Percentiles rank a stretch among this genome's conserved stretches.
phyloP scores from a whole-genome alignment of 2,888 invertebrate genomes.

The Yponomeuta malinellus region DNA sequence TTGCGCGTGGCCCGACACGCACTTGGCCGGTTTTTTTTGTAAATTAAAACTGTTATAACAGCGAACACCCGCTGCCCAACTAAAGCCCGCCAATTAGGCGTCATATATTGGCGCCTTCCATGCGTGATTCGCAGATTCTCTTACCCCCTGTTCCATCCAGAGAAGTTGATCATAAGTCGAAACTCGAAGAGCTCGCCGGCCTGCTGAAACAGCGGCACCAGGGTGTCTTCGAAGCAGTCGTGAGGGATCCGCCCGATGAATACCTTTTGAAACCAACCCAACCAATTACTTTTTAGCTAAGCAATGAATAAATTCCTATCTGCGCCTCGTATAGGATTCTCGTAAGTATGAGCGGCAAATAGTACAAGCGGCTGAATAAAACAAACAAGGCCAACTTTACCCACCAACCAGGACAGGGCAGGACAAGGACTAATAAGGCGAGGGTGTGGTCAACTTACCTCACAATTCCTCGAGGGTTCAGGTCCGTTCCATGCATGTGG shows the following conservation, averaged over 20 bases:
- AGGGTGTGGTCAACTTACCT: slow-evolving; percentile 54
- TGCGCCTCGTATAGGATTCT: neutral
- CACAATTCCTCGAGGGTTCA: slow-evolving; percentile 77
- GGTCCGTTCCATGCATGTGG: slow-evolving; percentile 72
- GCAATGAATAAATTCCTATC: neutral
- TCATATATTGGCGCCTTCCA: neutral
- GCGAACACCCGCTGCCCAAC: neutral
- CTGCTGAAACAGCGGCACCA: slow-evolving; percentile 75
- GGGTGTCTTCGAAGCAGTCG: slow-evolving; percentile 79
- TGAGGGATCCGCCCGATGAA: slow-evolving; percentile 81
- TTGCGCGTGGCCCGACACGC: too few species aligned
- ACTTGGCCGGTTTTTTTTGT: too few species aligned
- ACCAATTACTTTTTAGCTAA: neutral
- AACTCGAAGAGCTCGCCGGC: slow-evolving; percentile 82
- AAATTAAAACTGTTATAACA: too few species aligned
- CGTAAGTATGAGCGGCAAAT: neutral
- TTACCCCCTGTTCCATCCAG: slow-evolving; percentile 83
- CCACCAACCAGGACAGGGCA: too few species aligned
- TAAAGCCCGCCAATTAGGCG: neutral
- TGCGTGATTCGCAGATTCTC: slow-evolving; percentile 17
- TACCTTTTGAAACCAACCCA: slow-evolving; percentile 36
- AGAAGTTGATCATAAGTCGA: slow-evolving; percentile 85
- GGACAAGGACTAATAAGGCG: neutral
- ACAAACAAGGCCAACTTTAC: too few species aligned
- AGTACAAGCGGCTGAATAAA: too few species aligned